Evolutionary conservation across 2,888 invertebrate species (phyloP).

Genomic region (Bembecia ichneumoniformis): DNA sequence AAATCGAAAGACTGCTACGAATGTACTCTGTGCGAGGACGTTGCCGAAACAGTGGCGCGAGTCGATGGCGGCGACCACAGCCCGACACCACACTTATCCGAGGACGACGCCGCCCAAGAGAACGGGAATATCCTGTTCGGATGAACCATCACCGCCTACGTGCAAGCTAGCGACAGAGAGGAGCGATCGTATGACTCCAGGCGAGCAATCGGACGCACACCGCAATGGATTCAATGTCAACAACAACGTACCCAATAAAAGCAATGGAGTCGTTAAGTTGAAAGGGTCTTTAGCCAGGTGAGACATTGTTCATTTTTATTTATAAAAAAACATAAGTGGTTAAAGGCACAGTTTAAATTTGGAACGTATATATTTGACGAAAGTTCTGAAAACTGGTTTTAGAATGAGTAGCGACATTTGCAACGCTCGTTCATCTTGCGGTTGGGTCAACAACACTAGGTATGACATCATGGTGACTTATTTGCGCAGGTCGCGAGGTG

Average conservation of each 20-base stretch:
- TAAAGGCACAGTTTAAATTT: no score
- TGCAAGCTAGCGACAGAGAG: slow-evolving; percentile 23
- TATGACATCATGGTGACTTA: slow-evolving; percentile 57
- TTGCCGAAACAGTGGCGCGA: slow-evolving; percentile 60
- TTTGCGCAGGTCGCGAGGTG: slow-evolving; percentile 49
- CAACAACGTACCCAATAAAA: slow-evolving; percentile 19
- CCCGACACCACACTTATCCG: slow-evolving; percentile 60
- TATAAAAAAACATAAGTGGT: no score
- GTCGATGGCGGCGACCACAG: slow-evolving; percentile 23
- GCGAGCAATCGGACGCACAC: slow-evolving; percentile 29
- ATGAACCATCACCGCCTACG: slow-evolving; percentile 48
- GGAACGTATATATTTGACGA: background rate
- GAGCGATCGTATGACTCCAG: slow-evolving; percentile 14
- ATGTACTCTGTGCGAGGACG: slow-evolving; percentile 58
- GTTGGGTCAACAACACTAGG: slow-evolving; percentile 60
- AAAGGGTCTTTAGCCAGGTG: slow-evolving; percentile 58
- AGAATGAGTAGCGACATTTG: background rate
- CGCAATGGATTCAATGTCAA: slow-evolving; percentile 25
- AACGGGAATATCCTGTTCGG: slow-evolving; percentile 44
- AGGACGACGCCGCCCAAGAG: slow-evolving; percentile 51
- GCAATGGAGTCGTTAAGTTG: slow-evolving; percentile 40
- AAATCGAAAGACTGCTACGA: slow-evolving; percentile 63
- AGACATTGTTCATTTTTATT: slow-evolving; percentile 13
- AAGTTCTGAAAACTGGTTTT: background rate
- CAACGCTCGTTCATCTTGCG: slow-evolving; percentile 12